Evolutionary conservation across 1,140 invertebrate genomes (phyloP), one percentile per base, ranked within the genome.

Genomic region (Ceratitis capitata): DNA sequence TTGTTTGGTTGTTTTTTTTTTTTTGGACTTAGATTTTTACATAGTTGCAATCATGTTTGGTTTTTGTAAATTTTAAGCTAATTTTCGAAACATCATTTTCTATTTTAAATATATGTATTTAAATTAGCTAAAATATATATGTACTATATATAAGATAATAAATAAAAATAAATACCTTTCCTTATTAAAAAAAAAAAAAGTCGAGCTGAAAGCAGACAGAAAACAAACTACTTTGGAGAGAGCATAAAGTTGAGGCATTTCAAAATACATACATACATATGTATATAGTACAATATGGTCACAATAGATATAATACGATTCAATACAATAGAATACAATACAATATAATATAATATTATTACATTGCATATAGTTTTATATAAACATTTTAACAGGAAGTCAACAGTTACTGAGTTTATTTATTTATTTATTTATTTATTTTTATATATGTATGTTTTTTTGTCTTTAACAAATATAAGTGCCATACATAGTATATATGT

Each of bases 321-420:
- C 51, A 56, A 56, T 56, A 56, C 2, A 56, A 14, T 56, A 56
- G 51, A 39, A 39, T 69, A 69, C 64, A 69, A 69, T n/a, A 35
- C 35, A 39, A 39, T 69, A 32, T 35, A n/a, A n/a, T n/a, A n/a
- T n/a, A n/a, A 6, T 35, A 29, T 61, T 29, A 10, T 10, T 61
- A 12, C 64, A 69, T 26, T 69, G 64, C 35, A 69, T 69, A 69
- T 69, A 32, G 16, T 69, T 69, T 69, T 42, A 69, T 69, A 69
- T 87, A 88, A 86, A 88, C 88, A 88, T 86, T 82, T 89, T 89
- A 89, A 86, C 88, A 90, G 89, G 64, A 90, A 90, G 90, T 90
- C 87, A 90, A 90, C 89, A 90, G 64, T 69, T 69, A 69, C 35
- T 35, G 82, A 84, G 56, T 84, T 83, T 82, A n/a, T 82, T 82